These are phyloP conservation scores for Gopherus evgoodei DNA, from an alignment of 2,113 vertebrate species.

Conservation along the genomic window DNA sequence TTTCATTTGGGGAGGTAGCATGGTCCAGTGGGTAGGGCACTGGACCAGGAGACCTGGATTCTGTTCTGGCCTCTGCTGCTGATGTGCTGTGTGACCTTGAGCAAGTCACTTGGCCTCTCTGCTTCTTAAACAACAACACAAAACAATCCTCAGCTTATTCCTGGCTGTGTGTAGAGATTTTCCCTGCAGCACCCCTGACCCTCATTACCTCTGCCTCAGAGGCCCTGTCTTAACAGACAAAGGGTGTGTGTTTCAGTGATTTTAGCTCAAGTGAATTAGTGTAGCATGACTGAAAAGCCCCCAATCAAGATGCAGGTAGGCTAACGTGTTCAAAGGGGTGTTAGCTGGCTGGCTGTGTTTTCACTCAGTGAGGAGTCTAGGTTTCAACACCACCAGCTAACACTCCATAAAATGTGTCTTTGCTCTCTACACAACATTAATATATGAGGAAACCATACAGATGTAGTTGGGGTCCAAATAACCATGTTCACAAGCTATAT, in stretches of 20 bases:
- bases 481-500: not conserved
- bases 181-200: not conserved
- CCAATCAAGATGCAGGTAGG: not conserved
- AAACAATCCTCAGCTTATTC: not conserved
- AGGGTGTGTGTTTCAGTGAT: not conserved
- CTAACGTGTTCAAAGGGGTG: not conserved
- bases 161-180: not conserved
- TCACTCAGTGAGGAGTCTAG: rapidly evolving
- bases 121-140: not conserved
- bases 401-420: not conserved
- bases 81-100: not conserved
- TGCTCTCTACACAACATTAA: not conserved
- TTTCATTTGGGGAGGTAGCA: not conserved
- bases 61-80: no score
- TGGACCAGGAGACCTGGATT: not conserved
- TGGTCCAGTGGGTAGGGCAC: not conserved
- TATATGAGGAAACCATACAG: not conserved
- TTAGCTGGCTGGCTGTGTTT: not conserved
- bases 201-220: not conserved
- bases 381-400: not conserved
- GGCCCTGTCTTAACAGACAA: not conserved
- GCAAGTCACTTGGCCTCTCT: not conserved
- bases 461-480: not conserved
- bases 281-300: not conserved
- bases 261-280: not conserved